phyloP scores from a whole-genome alignment of 2,113 vertebrate genomes.

The Lichenostomus cassidix region DNA sequence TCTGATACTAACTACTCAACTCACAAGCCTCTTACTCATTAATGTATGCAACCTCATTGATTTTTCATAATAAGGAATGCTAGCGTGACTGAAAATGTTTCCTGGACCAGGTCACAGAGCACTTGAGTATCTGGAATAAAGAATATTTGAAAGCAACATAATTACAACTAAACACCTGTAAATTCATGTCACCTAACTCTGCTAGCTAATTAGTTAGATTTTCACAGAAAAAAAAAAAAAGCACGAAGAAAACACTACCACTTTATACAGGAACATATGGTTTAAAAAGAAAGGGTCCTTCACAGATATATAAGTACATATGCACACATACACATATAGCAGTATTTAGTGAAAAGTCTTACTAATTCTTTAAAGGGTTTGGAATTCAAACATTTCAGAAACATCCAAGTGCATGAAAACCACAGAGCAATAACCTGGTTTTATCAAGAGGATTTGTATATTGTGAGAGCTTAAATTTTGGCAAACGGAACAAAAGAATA shows the following conservation, averaged over 20 bases:
- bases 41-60: neutral
- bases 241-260: neutral
- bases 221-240: neutral
- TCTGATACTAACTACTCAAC: neutral
- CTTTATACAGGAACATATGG: neutral
- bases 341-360: neutral
- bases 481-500: neutral
- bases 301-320: neutral
- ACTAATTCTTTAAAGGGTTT: neutral
- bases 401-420: neutral
- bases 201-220: neutral
- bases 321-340: rapidly evolving
- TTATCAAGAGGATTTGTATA: neutral
- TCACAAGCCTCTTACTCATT: neutral
- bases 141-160: neutral
- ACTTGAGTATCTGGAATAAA: neutral
- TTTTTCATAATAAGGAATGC: neutral
- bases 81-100: neutral
- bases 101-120: neutral
- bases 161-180: neutral
- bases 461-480: neutral
- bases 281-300: neutral
- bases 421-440: neutral
- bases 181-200: neutral
- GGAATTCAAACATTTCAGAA: neutral